phyloP scores from a whole-genome alignment of 2,888 invertebrate species.

The Pterostichus niger region DNA sequence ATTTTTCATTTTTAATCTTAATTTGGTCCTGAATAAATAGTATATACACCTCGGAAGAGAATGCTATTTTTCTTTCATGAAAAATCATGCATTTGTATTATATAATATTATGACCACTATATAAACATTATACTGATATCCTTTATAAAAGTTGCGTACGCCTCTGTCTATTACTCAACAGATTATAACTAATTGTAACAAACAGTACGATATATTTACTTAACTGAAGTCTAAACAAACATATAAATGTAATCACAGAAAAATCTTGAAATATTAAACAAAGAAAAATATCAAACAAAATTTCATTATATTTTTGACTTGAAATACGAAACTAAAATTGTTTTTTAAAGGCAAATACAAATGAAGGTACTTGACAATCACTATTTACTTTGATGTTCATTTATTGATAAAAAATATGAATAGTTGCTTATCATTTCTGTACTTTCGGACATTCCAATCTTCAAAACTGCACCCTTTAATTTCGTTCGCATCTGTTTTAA shows the following conservation, averaged over 20 bases:
- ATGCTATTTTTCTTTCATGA: no score
- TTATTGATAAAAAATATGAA: constrained; percentile 25
- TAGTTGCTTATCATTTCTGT: constrained; percentile 15
- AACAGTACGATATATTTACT: constrained; percentile 27
- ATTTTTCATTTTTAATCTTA: no score
- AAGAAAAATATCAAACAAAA: background rate
- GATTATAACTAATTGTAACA: constrained; percentile 12
- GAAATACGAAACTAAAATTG: constrained; percentile 1
- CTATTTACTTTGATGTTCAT: constrained; percentile 38
- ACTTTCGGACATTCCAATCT: constrained; percentile 19
- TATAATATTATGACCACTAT: no score
- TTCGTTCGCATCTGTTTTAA: background rate
- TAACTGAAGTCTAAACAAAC: constrained; percentile 15
- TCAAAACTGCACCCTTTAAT: constrained; percentile 11
- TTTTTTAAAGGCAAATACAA: constrained; percentile 30
- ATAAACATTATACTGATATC: no score
- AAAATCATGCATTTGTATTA: no score
- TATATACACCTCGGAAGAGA: no score
- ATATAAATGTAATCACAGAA: constrained; percentile 34
- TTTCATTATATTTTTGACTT: constrained; percentile 20
- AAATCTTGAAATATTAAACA: background rate
- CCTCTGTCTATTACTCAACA: constrained; percentile 13
- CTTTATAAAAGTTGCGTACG: no score
- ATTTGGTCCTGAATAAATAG: no score
- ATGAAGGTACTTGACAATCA: constrained; percentile 17